A percentile compares a stretch with the other conserved stretches of the same genome.
Evolutionary conservation across 2,113 vertebrate genomes (phyloP).

Genomic region (Eclectus roratus): DNA sequence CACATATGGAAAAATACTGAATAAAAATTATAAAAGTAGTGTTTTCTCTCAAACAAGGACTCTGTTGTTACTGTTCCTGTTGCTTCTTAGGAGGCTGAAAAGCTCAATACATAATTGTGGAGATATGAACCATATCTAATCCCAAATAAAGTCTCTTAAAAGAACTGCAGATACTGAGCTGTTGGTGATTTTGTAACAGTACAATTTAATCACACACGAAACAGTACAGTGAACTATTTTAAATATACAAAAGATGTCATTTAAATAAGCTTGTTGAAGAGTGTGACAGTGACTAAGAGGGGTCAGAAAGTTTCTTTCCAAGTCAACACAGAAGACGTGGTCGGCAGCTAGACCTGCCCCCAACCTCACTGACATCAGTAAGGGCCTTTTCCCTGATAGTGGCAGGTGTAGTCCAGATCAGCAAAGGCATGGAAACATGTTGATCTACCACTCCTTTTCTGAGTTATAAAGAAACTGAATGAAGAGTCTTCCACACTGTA

Average conservation of each 20-base stretch:
- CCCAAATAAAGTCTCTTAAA: not conserved
- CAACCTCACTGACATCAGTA: not conserved
- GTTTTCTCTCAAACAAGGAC: not conserved
- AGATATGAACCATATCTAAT: not conserved
- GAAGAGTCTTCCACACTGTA: not conserved
- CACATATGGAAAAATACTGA: not conserved
- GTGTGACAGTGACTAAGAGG: not conserved
- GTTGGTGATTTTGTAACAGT: not conserved
- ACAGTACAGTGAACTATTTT: not conserved
- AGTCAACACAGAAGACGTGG: not conserved
- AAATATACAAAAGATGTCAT: not conserved
- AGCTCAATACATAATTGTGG: not conserved
- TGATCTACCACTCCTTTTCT: not conserved
- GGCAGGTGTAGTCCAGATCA: not conserved
- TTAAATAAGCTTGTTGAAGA: not conserved
- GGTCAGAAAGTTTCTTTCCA: not conserved
- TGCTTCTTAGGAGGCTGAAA: not conserved
- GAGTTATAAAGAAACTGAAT: not conserved
- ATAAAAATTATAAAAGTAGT: not conserved
- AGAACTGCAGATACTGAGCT: not conserved
- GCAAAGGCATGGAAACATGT: fast-evolving
- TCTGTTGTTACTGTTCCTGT: not conserved
- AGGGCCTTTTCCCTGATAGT: not conserved
- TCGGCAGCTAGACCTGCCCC: not conserved
- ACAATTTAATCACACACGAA: constrained; percentile 19